phyloP scores from a whole-genome alignment of 53 echinoderm and acorn worm genomes.

The Mesocentrotus franciscanus region DNA sequence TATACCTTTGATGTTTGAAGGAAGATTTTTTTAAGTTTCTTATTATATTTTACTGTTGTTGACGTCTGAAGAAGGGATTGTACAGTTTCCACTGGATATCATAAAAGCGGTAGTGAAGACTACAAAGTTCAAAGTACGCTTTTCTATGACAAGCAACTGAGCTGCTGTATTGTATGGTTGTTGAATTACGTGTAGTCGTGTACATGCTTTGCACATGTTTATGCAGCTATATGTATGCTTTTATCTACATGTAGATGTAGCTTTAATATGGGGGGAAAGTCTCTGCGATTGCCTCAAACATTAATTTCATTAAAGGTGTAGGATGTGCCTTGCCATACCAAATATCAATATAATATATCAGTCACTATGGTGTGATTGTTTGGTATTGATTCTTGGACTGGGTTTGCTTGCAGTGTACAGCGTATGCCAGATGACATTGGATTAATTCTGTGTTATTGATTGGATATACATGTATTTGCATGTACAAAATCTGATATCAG shows the following conservation, averaged over 20 bases:
- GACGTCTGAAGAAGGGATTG: no score
- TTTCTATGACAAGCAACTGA: no score
- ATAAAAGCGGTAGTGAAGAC: no score
- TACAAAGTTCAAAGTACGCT: no score
- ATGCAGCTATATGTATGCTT: neutral
- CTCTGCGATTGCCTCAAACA: neutral
- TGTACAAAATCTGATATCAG: neutral
- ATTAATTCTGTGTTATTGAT: neutral
- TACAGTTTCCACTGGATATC: no score
- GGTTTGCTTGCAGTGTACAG: neutral
- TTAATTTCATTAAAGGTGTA: neutral
- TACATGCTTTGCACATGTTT: no score
- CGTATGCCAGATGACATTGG: slow-evolving; percentile 9
- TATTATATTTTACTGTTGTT: no score
- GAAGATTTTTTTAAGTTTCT: no score
- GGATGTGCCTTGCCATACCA: neutral
- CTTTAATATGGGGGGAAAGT: neutral
- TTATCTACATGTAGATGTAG: neutral
- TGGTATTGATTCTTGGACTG: neutral
- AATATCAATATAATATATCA: neutral
- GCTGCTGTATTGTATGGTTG: no score
- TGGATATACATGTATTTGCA: neutral
- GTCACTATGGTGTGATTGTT: neutral
- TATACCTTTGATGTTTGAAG: no score
- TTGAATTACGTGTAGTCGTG: no score